phyloP scores from a whole-genome alignment of 2,113 vertebrate species.

The Crocuta crocuta region DNA sequence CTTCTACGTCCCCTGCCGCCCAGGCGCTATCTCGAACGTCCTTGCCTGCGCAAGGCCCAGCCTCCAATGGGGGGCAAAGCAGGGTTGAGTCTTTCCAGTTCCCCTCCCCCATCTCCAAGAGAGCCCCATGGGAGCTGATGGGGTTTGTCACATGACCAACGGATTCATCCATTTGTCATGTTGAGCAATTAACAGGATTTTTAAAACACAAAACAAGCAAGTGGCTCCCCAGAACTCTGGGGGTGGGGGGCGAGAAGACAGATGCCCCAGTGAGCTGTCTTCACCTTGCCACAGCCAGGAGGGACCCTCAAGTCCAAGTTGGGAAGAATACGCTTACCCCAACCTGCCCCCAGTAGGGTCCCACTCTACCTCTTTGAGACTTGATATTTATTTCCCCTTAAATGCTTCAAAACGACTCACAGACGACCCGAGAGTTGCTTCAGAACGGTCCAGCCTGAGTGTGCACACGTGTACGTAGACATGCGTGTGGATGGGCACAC shows the following conservation, averaged over 20 bases:
- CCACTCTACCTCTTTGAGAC: neutral
- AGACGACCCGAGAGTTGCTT: neutral
- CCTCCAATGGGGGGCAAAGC: neutral
- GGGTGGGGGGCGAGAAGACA: neutral
- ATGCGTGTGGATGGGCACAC: neutral
- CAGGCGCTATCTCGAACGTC: neutral
- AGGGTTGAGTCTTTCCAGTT: neutral
- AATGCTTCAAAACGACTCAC: neutral
- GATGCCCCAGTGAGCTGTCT: neutral
- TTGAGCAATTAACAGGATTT: neutral
- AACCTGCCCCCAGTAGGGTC: fast-evolving
- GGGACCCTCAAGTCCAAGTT: neutral
- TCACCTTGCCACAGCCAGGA: neutral
- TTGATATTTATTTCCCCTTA: neutral
- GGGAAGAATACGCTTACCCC: neutral
- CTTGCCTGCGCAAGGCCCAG: neutral
- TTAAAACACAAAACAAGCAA: slow-evolving; percentile 27
- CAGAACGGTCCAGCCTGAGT: neutral
- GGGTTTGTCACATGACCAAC: neutral
- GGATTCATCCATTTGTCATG: neutral
- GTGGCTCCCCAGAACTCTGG: neutral
- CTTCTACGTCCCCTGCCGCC: neutral
- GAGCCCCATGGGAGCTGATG: neutral
- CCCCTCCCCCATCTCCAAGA: neutral
- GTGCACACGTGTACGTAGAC: too few relatives aligned